Evolutionary conservation across 2,888 invertebrate genomes (phyloP), one percentile per base, ranked within the genome.

Genomic region (Phania funesta): DNA sequence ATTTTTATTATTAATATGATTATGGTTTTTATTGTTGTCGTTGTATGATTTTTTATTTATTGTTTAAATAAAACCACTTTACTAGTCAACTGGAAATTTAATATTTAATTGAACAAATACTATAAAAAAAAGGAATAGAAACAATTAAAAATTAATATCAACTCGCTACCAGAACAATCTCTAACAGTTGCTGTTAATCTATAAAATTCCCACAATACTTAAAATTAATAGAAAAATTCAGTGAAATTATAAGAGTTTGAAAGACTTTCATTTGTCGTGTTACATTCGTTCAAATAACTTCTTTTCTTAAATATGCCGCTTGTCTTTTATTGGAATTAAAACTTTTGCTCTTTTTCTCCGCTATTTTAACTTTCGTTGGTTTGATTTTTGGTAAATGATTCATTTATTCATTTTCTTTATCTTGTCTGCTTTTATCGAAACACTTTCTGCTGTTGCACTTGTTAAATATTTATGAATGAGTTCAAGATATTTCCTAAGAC

Each of bases 401-500:
- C 44, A 75, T 74, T 74, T 18, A 13, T 35, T 75, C 60, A 41
- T 67, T 52, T 67, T 35, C 11, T 22, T 38, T 48, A 18, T 68
- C 68, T 35, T 50, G 67, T 68, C 18, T 52, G 60, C 26, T 58
- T 52, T 32, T 44, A 38, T 48, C 29, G 58, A 52, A 60, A 20
- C 22, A 48, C 44, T 70, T 70, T 70, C 58, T 52, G 29, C 70
- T 74, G 74, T 74, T 78, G 68, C 65, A 82, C 58, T 68, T 68
- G 68, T 82, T 75, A 74, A 64, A 74, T 74, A 74, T 74, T 74
- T 65, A 82, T 82, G 58, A 82, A 82, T 65, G 44, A 78, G 70
- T 38, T 64, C n/a, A 13, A 56, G 46, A 24, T 44, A 44, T 75
- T 65, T 70, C 54, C n/a, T 8, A 58, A 70, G 67, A 68, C 41